These are phyloP conservation scores for Megaceryle alcyon DNA, from an alignment of 2,797 vertebrate genomes.

Conservation along the genomic window DNA sequence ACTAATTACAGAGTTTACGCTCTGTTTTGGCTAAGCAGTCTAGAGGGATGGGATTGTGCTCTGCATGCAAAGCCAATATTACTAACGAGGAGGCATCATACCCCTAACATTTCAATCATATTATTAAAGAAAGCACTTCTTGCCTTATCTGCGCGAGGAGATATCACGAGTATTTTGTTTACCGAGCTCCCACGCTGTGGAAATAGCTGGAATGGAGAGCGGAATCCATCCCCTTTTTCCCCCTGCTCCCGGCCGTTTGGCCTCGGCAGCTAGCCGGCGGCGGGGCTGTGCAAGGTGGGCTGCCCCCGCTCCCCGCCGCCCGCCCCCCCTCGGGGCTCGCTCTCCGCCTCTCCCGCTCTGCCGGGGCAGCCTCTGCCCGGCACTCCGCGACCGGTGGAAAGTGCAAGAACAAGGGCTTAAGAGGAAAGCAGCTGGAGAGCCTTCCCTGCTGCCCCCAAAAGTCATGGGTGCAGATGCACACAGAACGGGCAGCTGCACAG, in stretches of 20 bases:
- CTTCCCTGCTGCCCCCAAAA: neutral
- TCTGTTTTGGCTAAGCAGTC: constrained; percentile 75
- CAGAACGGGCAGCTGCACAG: neutral
- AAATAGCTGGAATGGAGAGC: neutral
- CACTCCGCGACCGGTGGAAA: neutral
- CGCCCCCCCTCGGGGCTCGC: neutral
- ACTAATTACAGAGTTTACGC: constrained; percentile 78
- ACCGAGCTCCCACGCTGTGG: neutral
- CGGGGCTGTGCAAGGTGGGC: neutral
- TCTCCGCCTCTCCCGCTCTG: neutral
- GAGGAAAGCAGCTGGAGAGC: neutral
- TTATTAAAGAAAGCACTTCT: constrained; percentile 57
- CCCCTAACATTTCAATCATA: constrained; percentile 66
- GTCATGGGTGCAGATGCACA: neutral
- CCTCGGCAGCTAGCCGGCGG: neutral
- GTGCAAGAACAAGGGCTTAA: neutral
- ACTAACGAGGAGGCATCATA: constrained; percentile 64
- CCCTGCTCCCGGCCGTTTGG: neutral
- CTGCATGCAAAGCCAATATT: constrained; percentile 74
- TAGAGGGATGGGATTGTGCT: constrained; percentile 53
- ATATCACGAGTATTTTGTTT: constrained; percentile 7
- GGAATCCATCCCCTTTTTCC: neutral
- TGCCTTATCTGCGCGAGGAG: constrained; percentile 1
- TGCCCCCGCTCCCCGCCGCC: too few species aligned
- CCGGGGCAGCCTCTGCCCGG: neutral